Base-by-base conservation (phyloP, 2,888 invertebrate genomes). In the Drosophila lutescens region DNA sequence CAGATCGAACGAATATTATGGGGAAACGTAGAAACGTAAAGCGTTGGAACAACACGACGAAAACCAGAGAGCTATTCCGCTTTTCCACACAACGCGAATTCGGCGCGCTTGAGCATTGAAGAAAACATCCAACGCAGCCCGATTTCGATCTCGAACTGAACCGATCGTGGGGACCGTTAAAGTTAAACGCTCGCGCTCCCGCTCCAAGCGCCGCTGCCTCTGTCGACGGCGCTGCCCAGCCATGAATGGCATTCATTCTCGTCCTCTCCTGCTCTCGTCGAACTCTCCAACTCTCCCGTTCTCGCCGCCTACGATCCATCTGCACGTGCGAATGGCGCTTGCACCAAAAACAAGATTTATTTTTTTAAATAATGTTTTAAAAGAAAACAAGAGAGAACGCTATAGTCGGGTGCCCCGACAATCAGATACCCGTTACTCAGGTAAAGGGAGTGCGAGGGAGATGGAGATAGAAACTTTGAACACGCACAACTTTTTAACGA, bases 81-180 rank as follows among this genome's bases (percentile, higher is more conserved):
- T 66, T 46, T 66, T 66, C 66, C 62, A 62, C 57, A 62, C 62
- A 61, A 62, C 66, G 67, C 73, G 67, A 73, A 53, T 51, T 67
- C 74, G 62, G 54, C 74, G 69, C 65, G 65, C 66, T 61, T 61
- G 44, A 71, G 78, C 57, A 83, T 80, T 77, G 82, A 80, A 73
- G 72, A 73, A 74, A 73, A 82, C 87, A 79, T 78, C 79, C 79
- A 78, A 76, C 83, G 70, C 53, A 80, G 78, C 73, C 83, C 85
- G 89, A 85, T 83, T 89, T 76, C 74, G 79, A 85, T 80, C 74
- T 81, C 78, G 62, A 30, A 86, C 83, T 88, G 61, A 75, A 84
- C 83, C 86, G 88, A 89, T 82, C 77, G 56, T 73, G 38, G 69
- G 76, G 79, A 77, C 80, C 86, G 80, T 80, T 80, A 80, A 84